These are phyloP conservation scores for Stegodyphus dumicola DNA, from an alignment of 1,140 invertebrate species.

Conservation along the genomic window DNA sequence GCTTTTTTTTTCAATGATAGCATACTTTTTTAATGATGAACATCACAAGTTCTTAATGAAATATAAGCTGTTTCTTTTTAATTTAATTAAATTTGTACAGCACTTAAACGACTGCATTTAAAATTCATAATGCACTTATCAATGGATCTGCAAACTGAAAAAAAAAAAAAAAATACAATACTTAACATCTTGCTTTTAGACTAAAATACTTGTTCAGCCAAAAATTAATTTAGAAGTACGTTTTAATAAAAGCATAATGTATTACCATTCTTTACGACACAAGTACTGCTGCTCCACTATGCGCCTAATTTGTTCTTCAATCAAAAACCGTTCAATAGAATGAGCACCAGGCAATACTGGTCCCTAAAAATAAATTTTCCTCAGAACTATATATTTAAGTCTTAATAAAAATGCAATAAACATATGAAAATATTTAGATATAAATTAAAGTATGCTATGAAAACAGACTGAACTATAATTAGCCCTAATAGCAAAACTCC, in stretches of 20 bases:
- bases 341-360: slow-evolving; percentile 88
- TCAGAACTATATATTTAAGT: background rate
- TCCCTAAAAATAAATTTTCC: slow-evolving; percentile 65
- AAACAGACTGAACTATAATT: too few relatives aligned
- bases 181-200: background rate
- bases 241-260: background rate
- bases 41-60: too few relatives aligned
- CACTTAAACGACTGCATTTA: too few relatives aligned
- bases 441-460: too few relatives aligned
- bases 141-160: slow-evolving; percentile 72
- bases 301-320: slow-evolving; percentile 95
- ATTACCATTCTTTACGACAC: slow-evolving; percentile 93
- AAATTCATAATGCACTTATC: too few relatives aligned
- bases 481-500: too few relatives aligned
- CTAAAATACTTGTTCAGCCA: background rate
- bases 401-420: too few relatives aligned
- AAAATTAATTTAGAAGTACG: slow-evolving; percentile 1
- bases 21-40: too few relatives aligned
- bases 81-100: too few relatives aligned
- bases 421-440: too few relatives aligned
- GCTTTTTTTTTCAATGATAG: too few relatives aligned
- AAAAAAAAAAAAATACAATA: background rate
- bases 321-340: slow-evolving; percentile 96
- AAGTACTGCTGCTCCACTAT: slow-evolving; percentile 90
- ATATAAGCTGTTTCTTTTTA: too few relatives aligned